A percentile compares a stretch with the other conserved stretches of the same genome.
These are phyloP conservation scores for Enteromius mattozi DNA, from an alignment of 2,797 vertebrate species.

Conservation along the genomic window DNA sequence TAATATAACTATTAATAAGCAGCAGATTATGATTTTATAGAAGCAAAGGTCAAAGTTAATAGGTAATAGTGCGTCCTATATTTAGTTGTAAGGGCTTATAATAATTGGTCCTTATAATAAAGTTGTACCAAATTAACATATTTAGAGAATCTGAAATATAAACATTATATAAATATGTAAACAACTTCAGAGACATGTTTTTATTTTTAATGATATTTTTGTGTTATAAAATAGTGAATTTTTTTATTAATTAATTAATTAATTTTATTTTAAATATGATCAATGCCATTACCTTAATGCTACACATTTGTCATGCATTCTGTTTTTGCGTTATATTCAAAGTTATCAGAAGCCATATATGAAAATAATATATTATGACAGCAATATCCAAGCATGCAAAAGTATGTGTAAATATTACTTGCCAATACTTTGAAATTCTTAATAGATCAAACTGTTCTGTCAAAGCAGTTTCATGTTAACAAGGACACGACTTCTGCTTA, in stretches of 20 bases:
- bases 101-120: neutral
- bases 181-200: neutral
- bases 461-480: neutral
- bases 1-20: neutral
- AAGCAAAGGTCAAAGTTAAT: neutral
- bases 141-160: neutral
- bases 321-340: neutral
- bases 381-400: neutral
- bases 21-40: neutral
- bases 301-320: neutral
- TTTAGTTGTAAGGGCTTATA: too few species aligned
- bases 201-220: too few species aligned
- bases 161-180: neutral
- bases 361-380: neutral
- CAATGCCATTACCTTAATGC: neutral
- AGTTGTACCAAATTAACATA: neutral
- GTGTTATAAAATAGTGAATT: neutral
- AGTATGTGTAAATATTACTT: neutral
- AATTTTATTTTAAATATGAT: neutral
- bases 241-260: neutral
- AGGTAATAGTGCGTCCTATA: neutral
- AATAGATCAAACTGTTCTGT: neutral
- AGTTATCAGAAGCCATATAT: neutral
- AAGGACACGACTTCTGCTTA: neutral
- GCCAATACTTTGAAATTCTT: neutral